Percentiles rank a stretch among this genome's conserved stretches.
These are phyloP conservation scores for Gobionotothen gibberifrons DNA, from an alignment of 2,797 vertebrate genomes.

Conservation along the genomic window DNA sequence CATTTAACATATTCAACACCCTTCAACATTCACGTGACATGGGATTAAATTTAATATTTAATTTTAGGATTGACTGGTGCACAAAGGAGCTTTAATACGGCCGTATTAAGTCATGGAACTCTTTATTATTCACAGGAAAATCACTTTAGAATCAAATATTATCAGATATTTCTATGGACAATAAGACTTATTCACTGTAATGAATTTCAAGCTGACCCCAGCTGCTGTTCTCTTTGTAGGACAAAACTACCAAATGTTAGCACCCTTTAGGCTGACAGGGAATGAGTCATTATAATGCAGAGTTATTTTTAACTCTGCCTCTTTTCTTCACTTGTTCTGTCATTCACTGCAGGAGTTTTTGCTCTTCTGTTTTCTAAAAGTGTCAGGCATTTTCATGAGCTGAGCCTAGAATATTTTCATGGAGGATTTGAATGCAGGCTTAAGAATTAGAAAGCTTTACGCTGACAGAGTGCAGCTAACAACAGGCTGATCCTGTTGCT, in stretches of 20 bases:
- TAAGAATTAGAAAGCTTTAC: conserved; percentile 1
- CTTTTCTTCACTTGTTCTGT: conserved; percentile 2
- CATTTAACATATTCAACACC: too few species aligned
- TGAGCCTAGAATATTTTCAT: conserved; percentile 27
- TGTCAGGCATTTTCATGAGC: conserved; percentile 31
- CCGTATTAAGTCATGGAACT: not conserved
- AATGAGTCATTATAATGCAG: not conserved
- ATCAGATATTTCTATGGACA: not conserved
- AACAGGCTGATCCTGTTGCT: too few species aligned
- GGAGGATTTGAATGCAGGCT: conserved; percentile 22
- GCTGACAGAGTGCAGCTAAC: not conserved
- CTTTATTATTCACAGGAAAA: too few species aligned
- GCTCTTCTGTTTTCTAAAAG: conserved; percentile 11
- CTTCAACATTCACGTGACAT: too few species aligned
- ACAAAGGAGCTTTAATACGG: too few species aligned
- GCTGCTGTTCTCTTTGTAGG: not conserved
- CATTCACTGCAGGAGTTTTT: conserved; percentile 17
- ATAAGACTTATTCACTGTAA: not conserved
- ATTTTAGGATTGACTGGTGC: too few species aligned
- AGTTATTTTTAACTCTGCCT: conserved; percentile 29
- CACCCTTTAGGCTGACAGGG: not conserved
- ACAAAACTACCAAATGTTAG: not conserved
- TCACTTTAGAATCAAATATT: too few species aligned
- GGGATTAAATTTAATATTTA: too few species aligned
- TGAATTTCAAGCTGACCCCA: not conserved